These are phyloP conservation scores for Tetranychus piercei DNA, from an alignment of 2,888 invertebrate genomes.

Conservation along the genomic window DNA sequence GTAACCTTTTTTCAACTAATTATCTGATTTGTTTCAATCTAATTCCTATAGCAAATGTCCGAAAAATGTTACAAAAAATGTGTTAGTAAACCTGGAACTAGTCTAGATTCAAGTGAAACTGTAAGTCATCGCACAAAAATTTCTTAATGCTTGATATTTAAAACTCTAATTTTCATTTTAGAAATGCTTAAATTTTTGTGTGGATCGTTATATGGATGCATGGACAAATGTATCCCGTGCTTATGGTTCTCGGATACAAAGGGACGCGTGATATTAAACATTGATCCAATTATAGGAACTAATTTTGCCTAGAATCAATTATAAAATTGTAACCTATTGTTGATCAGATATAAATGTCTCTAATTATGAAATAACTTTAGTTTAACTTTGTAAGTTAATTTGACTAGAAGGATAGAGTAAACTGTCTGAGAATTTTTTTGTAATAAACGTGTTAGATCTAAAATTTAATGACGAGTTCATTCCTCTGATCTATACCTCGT, in stretches of 20 bases:
- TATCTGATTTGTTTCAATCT: constrained; percentile 28
- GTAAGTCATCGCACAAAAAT: constrained; percentile 33
- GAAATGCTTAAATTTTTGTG: constrained; percentile 36
- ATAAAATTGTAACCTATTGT: too few relatives aligned
- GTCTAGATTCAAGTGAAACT: constrained; percentile 67
- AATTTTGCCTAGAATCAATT: too few relatives aligned
- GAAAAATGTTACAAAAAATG: constrained; percentile 94
- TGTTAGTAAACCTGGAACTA: constrained; percentile 68
- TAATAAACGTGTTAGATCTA: too few relatives aligned
- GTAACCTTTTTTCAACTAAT: neutral
- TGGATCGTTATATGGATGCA: constrained; percentile 83
- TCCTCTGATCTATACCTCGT: too few relatives aligned
- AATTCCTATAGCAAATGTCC: constrained; percentile 58
- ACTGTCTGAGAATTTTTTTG: too few relatives aligned
- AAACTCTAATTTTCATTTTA: neutral
- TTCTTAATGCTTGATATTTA: constrained; percentile 37
- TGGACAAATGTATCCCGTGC: constrained; percentile 81
- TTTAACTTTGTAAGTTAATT: too few relatives aligned
- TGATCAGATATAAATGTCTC: too few relatives aligned
- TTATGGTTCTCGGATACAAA: constrained; percentile 63
- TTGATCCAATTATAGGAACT: too few relatives aligned
- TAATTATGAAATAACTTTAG: too few relatives aligned
- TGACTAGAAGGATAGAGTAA: too few relatives aligned
- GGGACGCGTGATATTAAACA: constrained; percentile 38
- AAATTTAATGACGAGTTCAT: too few relatives aligned